Conservation (phyloP, 1,140 invertebrate genomes). For the Drosophila parabipectinata region DNA sequence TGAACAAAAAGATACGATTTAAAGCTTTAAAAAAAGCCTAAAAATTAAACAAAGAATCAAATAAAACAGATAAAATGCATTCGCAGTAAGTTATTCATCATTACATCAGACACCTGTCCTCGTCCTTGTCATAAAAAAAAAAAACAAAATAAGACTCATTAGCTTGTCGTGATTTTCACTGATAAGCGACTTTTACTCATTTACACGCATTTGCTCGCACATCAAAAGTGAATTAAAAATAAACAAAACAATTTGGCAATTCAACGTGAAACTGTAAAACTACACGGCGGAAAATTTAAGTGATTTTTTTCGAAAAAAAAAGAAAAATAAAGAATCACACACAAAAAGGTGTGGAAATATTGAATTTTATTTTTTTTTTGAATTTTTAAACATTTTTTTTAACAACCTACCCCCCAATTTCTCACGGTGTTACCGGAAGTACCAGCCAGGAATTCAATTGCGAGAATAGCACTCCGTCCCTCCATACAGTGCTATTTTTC, state of each 20-base stretch:
- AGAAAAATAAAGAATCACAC: neutral
- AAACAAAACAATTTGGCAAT: constrained; percentile 52
- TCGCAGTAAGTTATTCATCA: constrained; percentile 66
- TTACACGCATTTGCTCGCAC: constrained; percentile 32
- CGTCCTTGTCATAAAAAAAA: constrained; percentile 31
- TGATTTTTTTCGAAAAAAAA: neutral
- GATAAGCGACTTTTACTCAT: constrained; percentile 36
- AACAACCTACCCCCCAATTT: neutral
- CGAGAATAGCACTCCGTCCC: constrained; percentile 8
- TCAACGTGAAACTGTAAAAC: constrained; percentile 30
- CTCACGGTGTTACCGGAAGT: constrained; percentile 32
- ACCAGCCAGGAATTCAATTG: constrained; percentile 34
- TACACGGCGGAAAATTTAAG: constrained; percentile 5
- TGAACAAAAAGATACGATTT: neutral
- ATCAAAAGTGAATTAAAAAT: constrained; percentile 57
- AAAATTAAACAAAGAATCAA: neutral
- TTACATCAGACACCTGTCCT: constrained; percentile 35
- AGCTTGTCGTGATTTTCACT: constrained; percentile 10
- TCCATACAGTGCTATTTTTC: constrained; percentile 1
- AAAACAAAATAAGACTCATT: constrained; percentile 8
- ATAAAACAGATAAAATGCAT: constrained; percentile 52
- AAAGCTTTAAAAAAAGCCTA: neutral
- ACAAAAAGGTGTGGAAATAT: too few species aligned
- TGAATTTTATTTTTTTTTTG: too few species aligned
- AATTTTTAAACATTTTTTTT: too few species aligned